Conservation (phyloP, 2,797 vertebrate genomes). For the Buphagus erythrorhynchus region DNA sequence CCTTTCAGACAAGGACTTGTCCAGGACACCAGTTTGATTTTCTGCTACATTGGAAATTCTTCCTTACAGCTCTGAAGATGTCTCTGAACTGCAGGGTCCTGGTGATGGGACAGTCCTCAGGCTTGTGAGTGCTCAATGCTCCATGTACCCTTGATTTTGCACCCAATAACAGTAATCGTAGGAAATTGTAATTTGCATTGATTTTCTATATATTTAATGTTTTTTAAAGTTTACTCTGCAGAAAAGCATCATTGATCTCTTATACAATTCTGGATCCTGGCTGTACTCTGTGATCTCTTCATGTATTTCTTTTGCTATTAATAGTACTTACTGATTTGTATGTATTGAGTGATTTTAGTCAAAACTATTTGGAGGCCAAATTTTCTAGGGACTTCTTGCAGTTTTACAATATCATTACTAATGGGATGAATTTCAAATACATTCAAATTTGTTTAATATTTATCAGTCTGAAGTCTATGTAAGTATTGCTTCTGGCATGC, state of each 20-base stretch:
- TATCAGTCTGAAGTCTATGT: neutral
- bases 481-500: neutral
- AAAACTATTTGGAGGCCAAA: neutral
- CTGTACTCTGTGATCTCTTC: neutral
- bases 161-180: neutral
- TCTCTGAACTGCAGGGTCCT: neutral
- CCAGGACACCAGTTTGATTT: neutral
- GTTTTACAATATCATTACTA: neutral
- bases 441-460: neutral
- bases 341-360: slow-evolving; percentile 13
- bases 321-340: neutral
- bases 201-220: neutral
- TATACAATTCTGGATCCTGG: neutral
- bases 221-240: neutral
- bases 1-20: neutral
- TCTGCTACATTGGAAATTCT: neutral
- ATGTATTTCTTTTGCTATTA: slow-evolving; percentile 1
- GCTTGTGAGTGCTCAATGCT: neutral
- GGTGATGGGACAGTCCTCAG: neutral
- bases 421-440: slow-evolving; percentile 10
- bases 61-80: neutral
- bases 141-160: neutral
- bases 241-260: slow-evolving; percentile 10
- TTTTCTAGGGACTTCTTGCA: slow-evolving; percentile 10
- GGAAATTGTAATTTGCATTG: neutral